Conservation (phyloP, 2,888 invertebrate species). For the Prosapia bicincta region DNA sequence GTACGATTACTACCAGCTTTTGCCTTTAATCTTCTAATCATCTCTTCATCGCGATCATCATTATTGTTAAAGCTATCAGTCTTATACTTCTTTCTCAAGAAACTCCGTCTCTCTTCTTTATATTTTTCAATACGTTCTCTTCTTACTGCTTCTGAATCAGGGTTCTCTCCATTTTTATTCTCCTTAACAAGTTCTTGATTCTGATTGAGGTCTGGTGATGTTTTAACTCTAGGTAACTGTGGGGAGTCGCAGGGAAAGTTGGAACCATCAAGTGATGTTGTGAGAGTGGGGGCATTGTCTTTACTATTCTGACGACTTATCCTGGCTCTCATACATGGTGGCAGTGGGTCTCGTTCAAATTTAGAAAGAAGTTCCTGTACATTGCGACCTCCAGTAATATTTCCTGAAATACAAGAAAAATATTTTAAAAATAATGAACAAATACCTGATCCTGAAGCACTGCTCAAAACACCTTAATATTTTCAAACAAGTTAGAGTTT, state of each 20-base stretch:
- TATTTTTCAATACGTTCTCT: conserved; percentile 50
- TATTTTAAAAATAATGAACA: not conserved
- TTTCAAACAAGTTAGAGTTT: too few relatives aligned
- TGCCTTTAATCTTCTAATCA: conserved; percentile 59
- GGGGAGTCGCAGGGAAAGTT: conserved; percentile 51
- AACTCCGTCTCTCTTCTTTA: conserved; percentile 84
- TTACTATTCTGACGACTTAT: conserved; percentile 57
- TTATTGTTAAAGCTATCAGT: conserved; percentile 50
- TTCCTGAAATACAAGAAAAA: conserved; percentile 7
- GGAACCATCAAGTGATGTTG: conserved; percentile 63
- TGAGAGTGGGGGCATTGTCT: conserved; percentile 46
- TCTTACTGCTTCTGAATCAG: conserved; percentile 36
- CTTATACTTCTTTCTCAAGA: conserved; percentile 80
- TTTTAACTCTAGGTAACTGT: conserved; percentile 37
- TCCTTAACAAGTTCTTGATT: conserved; percentile 9
- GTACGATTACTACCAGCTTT: conserved; percentile 39
- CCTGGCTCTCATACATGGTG: conserved; percentile 60
- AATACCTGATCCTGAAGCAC: too few relatives aligned
- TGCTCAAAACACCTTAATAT: too few relatives aligned
- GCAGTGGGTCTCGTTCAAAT: conserved; percentile 46
- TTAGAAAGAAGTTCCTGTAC: conserved; percentile 25
- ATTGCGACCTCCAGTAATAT: conserved; percentile 14
- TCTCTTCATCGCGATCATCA: conserved; percentile 51
- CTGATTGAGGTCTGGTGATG: conserved; percentile 39
- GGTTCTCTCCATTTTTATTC: conserved; percentile 8